Evolutionary conservation across 2,797 vertebrate genomes (phyloP).

Genomic region (Mormyrus proboscirostris): DNA sequence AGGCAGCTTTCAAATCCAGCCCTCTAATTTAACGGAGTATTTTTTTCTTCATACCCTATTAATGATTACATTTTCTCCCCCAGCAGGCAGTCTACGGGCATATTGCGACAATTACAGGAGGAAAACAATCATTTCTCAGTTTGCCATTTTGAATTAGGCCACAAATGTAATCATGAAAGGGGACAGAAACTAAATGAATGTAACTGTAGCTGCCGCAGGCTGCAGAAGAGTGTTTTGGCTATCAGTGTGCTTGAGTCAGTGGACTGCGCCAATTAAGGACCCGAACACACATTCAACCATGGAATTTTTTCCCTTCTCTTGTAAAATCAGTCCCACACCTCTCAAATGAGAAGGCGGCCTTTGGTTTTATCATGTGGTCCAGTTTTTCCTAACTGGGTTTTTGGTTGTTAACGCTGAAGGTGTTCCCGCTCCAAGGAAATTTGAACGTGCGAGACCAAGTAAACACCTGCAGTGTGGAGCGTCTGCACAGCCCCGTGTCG

Average conservation of each 20-base stretch:
- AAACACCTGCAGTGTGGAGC: not conserved
- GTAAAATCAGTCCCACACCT: not conserved
- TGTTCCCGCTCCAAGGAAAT: not conserved
- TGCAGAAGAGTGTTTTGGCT: not conserved
- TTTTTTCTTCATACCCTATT: not conserved
- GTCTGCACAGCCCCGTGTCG: no score
- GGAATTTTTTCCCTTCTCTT: not conserved
- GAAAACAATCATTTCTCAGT: conserved; percentile 48
- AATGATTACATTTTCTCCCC: conserved; percentile 8
- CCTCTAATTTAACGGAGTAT: not conserved
- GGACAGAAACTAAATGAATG: not conserved
- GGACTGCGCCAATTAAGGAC: not conserved
- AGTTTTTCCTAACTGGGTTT: not conserved
- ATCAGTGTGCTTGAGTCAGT: not conserved
- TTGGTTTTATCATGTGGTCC: not conserved
- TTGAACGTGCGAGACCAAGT: not conserved
- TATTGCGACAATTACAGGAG: conserved; percentile 43
- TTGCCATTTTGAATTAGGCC: conserved; percentile 46
- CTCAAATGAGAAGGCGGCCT: not conserved
- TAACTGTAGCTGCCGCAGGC: not conserved
- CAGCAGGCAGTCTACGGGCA: conserved; percentile 33
- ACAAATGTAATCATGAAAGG: conserved; percentile 42
- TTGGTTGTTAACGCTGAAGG: not conserved
- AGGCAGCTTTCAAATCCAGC: not conserved
- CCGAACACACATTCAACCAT: not conserved